Evolutionary conservation across 2,888 invertebrate genomes (phyloP), one percentile per base, ranked within the genome.

Genomic region (Sesamia inferens): DNA sequence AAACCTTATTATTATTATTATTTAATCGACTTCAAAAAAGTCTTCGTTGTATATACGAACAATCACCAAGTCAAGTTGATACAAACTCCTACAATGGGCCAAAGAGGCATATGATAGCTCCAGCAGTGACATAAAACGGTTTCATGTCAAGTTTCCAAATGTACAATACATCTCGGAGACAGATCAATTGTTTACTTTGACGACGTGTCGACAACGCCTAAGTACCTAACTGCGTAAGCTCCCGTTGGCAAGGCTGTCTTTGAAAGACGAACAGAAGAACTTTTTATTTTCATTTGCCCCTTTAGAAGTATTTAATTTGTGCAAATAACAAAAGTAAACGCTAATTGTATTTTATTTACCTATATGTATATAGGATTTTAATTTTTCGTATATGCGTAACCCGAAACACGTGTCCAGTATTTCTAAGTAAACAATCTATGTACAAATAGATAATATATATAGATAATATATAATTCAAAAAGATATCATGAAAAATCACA

Each of bases 71-170:
- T 16, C 22, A 48, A 68, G 22, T 39, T 22, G 48, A 67, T 22
- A 24, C 14, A 42, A 44, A 51, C 42, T 31, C 14, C 13, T 10
- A 42, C 5, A 51, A 19, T 7, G 13, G 24, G 74, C 14, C 42
- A 31, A 72, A 44, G 62, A 62, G 51, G 10, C n/a, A 13, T 44
- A 54, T 5, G 13, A 69, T 55, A 55, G 16, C 42, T 14, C 10
- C 39, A n/a, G 14, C 54, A n/a, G 22, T 42, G 22, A 39, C 44
- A 19, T 55, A 31, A 44, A 44, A 61, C 5, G 39, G 57, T 74
- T 44, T 74, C 22, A 74, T 42, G 42, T n/a, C 73, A 73, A 42
- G 42, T 58, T 48, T 24, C 22, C 14, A 22, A 48, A 2, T 24
- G 14, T 22, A 13, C 7, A 22, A 2, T 16, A 42, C 19, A n/a